These are phyloP conservation scores for Chrysoperla carnea DNA, from an alignment of 1,140 invertebrate species.

Conservation along the genomic window DNA sequence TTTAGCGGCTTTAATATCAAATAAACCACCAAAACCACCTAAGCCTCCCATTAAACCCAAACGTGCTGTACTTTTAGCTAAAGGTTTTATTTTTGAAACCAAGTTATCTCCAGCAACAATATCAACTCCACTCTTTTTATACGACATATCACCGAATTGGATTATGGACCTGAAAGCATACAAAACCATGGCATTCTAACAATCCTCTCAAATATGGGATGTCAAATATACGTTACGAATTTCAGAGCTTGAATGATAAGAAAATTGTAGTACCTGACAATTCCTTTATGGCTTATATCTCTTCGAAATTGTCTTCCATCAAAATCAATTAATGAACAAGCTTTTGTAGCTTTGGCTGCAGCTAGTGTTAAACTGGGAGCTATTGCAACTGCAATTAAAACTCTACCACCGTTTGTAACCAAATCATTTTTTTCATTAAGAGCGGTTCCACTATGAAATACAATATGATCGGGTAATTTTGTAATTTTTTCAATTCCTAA, in stretches of 20 bases:
- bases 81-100: constrained; percentile 66
- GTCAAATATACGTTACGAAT: not conserved
- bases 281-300: constrained; percentile 80
- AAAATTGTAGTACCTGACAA: constrained; percentile 42
- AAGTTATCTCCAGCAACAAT: constrained; percentile 80
- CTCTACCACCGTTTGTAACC: constrained; percentile 82
- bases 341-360: constrained; percentile 47
- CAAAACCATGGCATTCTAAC: constrained; percentile 28
- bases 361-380: constrained; percentile 48
- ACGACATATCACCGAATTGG: constrained; percentile 48
- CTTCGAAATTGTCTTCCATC: constrained; percentile 68
- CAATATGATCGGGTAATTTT: constrained; percentile 24
- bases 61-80: constrained; percentile 45
- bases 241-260: not conserved
- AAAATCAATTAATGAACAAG: constrained; percentile 57
- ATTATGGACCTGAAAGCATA: constrained; percentile 27
- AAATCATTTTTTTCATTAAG: constrained; percentile 36
- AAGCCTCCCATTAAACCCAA: constrained; percentile 60
- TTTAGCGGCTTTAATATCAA: constrained; percentile 50
- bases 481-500: constrained; percentile 19
- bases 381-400: constrained; percentile 62
- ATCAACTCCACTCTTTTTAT: constrained; percentile 83
- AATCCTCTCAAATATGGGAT: constrained; percentile 15
- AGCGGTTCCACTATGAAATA: constrained; percentile 56
- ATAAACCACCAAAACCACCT: constrained; percentile 87